Evolutionary conservation across 2,888 invertebrate genomes (phyloP), one percentile per base, ranked within the genome.

Genomic region (Drosophila kanekoi): DNA sequence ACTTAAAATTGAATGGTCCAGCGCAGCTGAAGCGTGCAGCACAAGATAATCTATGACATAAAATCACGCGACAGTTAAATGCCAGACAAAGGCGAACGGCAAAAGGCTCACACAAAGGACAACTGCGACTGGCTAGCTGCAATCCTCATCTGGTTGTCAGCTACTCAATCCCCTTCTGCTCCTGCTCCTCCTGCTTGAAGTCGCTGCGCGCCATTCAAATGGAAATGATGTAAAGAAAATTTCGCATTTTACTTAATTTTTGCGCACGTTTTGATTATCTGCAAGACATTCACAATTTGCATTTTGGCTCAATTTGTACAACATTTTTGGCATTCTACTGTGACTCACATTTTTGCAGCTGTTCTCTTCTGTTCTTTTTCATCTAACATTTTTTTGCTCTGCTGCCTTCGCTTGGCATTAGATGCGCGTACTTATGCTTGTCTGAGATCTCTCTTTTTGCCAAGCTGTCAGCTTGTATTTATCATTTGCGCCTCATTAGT

Each of bases 61-160:
- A 80, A 83, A 89, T 80, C 83, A 89, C 87, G 84, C 83, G 89
- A 89, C 89, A 88, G 62, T 79, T 82, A 76, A 82, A 61, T 44
- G 71, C 60, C 82, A 82, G 87, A 82, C 88, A 88, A 88, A 86
- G 83, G 61, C 65, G 23, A 40, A 16, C 16, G 14, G 8, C 18
- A 16, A 11, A 60, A 71, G 23, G 9, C 9, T 10, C 52, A 52
- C 78, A 87, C 68, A 74, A 74, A 76, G 69, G 48, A 61, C 38
- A 58, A 38, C 43, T 23, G 33, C 10, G 16, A 40, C 40, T 71
- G 71, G 38, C 47, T 13, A 53, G 38, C 77, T 86, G 79, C 82
- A 74, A 8, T 44, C 23, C 59, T 56, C 45, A 20, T 32, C 23
- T 49, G 5, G 10, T 28, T 28, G 2, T 28, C 8, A 8, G 28